phyloP scores from a whole-genome alignment of 2,888 invertebrate species.

The Tachina grossa region DNA sequence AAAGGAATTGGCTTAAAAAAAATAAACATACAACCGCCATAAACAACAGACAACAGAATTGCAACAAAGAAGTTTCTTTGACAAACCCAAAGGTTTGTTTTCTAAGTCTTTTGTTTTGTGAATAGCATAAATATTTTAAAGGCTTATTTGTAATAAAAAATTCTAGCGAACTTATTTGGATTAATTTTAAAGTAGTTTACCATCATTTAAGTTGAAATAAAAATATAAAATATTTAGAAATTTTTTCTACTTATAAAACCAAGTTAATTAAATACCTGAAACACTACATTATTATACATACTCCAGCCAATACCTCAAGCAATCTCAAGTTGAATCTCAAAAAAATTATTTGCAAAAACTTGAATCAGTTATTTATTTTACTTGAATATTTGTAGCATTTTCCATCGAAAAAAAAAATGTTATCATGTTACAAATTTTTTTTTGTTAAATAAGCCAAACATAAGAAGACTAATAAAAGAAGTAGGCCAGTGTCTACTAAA shows the following conservation, averaged over 20 bases:
- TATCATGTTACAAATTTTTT: not conserved
- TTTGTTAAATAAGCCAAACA: not conserved
- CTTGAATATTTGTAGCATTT: not conserved
- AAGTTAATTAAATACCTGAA: no score
- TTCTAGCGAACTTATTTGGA: not conserved
- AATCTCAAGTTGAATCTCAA: not conserved
- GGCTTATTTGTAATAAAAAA: not conserved
- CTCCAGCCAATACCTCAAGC: not conserved
- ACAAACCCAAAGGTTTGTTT: not conserved
- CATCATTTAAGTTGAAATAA: no score
- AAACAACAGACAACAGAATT: not conserved
- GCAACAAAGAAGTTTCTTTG: not conserved
- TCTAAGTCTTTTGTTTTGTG: conserved; percentile 14
- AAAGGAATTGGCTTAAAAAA: conserved; percentile 35
- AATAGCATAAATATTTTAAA: not conserved
- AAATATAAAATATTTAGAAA: no score
- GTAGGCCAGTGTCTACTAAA: conserved; percentile 23
- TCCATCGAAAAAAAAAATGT: not conserved
- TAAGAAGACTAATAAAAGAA: conserved; percentile 32
- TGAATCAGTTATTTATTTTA: conserved; percentile 9
- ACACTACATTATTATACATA: not conserved
- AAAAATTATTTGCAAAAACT: conserved; percentile 26
- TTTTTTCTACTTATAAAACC: no score
- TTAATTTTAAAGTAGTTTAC: no score
- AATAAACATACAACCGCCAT: not conserved